phyloP scores from a whole-genome alignment of 2,888 invertebrate genomes.

The Catocala fraxini region DNA sequence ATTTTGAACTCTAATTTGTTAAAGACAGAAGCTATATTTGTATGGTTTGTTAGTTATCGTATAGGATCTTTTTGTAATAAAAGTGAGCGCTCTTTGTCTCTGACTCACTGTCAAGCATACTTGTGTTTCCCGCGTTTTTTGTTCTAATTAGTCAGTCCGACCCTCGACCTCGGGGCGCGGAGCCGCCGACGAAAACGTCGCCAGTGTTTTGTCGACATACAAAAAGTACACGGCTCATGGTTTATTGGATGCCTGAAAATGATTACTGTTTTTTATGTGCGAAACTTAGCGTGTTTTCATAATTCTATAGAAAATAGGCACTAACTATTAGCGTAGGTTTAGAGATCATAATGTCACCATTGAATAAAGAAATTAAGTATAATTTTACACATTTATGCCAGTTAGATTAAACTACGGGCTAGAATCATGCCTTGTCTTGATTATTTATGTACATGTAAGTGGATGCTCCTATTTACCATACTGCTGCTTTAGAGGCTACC shows the following conservation, averaged over 20 bases:
- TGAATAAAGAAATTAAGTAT: no score
- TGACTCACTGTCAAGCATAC: constrained; percentile 86
- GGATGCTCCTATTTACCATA: no score
- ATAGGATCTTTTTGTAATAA: constrained; percentile 74
- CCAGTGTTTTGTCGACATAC: constrained; percentile 55
- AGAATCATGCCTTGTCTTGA: no score
- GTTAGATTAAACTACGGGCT: no score
- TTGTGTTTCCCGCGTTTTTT: constrained; percentile 87
- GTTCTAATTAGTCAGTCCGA: constrained; percentile 86
- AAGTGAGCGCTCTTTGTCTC: constrained; percentile 81
- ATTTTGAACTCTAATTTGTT: constrained; percentile 61
- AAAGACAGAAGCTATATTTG: constrained; percentile 53
- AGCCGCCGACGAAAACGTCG: constrained; percentile 55
- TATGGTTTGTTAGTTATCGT: constrained; percentile 36
- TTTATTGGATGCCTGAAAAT: constrained; percentile 33
- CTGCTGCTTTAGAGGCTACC: no score
- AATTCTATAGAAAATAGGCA: no score
- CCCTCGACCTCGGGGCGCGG: constrained; percentile 66
- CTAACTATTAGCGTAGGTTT: no score
- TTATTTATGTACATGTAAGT: no score
- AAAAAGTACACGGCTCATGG: constrained; percentile 34
- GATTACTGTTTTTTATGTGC: constrained; percentile 16
- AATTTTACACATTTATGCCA: no score
- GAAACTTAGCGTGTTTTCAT: no score
- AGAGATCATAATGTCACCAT: no score